These are phyloP conservation scores for Crotalus viridis DNA, from an alignment of 2,113 vertebrate genomes.

Conservation along the genomic window DNA sequence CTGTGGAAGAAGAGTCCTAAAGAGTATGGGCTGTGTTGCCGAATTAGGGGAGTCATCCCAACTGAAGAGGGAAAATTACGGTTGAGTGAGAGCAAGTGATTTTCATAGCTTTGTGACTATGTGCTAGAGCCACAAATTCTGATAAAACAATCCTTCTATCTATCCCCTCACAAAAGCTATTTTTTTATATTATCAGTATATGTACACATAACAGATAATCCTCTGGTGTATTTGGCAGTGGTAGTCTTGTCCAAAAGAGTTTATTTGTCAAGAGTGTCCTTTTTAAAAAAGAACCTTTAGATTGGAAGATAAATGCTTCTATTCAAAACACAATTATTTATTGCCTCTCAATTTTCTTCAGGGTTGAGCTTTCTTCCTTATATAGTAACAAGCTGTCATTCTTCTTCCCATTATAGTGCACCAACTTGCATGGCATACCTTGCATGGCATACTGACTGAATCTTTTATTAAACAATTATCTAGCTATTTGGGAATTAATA, in stretches of 20 bases:
- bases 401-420: background rate
- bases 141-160: background rate
- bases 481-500: background rate
- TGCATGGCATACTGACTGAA: background rate
- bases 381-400: background rate
- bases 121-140: background rate
- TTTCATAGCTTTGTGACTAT: background rate
- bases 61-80: background rate
- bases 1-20: background rate
- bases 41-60: no score
- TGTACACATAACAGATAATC: background rate
- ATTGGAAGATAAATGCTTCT: background rate
- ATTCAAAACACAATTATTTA: background rate
- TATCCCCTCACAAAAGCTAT: background rate
- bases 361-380: background rate
- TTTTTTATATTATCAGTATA: background rate
- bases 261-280: background rate
- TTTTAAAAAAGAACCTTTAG: background rate
- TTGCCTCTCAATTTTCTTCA: background rate
- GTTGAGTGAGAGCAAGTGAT: background rate
- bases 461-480: background rate
- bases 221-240: background rate
- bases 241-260: background rate
- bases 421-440: background rate
- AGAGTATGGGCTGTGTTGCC: background rate